A percentile compares a stretch with the other conserved stretches of the same genome.
These are phyloP conservation scores for Bellardia pandia DNA, from an alignment of 2,888 invertebrate genomes.

Conservation along the genomic window DNA sequence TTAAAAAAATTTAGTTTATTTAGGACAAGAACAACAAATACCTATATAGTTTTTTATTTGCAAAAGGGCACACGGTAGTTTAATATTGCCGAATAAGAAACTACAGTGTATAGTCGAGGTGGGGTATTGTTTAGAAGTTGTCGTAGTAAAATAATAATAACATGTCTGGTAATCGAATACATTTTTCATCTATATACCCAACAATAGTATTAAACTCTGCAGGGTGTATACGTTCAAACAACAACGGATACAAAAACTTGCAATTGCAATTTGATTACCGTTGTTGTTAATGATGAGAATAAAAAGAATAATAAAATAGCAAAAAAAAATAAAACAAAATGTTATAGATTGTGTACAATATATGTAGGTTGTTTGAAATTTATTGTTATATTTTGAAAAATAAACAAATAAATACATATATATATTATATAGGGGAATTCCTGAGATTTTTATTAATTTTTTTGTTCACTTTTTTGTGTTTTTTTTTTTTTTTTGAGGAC, in stretches of 20 bases:
- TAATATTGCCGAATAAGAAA: background rate
- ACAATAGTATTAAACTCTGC: constrained; percentile 36
- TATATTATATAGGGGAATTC: too few species aligned
- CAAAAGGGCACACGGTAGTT: background rate
- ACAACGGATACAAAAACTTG: constrained; percentile 9
- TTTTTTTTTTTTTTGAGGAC: too few species aligned
- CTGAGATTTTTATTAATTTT: too few species aligned
- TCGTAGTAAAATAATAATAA: background rate
- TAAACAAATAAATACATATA: too few species aligned
- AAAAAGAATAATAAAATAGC: constrained; percentile 16
- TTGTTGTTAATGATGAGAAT: constrained; percentile 21
- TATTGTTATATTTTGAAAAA: too few species aligned
- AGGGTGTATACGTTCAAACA: constrained; percentile 29
- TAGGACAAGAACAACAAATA: too few species aligned
- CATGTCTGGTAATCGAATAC: constrained; percentile 4
- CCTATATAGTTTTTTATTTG: too few species aligned
- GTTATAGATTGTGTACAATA: too few species aligned
- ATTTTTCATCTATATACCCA: constrained; percentile 8
- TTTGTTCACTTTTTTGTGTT: too few species aligned
- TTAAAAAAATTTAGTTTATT: too few species aligned
- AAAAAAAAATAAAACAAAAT: too few species aligned
- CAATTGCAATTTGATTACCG: constrained; percentile 48
- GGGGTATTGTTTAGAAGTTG: background rate
- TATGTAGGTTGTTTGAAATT: too few species aligned
- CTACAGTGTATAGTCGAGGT: background rate